Evolutionary conservation across 2,113 vertebrate species (phyloP), one percentile per base, ranked within the genome.

Genomic region (Bothrops jararaca): DNA sequence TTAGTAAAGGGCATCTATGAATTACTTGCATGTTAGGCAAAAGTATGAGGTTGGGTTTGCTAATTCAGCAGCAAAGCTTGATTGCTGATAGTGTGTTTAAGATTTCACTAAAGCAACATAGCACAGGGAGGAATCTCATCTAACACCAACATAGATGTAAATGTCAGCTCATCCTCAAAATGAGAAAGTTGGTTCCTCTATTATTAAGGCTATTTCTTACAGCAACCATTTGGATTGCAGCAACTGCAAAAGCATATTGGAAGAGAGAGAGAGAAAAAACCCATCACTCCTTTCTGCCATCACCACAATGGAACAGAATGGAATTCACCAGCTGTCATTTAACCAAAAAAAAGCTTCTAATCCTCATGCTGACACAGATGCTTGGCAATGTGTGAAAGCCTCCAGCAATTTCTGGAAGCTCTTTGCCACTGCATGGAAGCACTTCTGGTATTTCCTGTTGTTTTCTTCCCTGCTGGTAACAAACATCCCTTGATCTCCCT

Each of bases 401-500:
- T 88, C 86, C 20, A 29, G 86, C 86, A 88, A 18, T n/a, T 88
- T 34, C 50, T 53, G 11, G 13, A 48, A 8, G 10, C 12, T 86
- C 4, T 54, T 34, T 88, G n/a, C 87, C 18, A 54, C 48, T 2
- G 54, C 34, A 57, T 89, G 53, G 54, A 42, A 89, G 22, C 54
- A 57, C n/a, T 56, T 89, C 88, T 89, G 88, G 88, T 42, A 89
- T 89, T 89, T 89, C 88, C 88, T 89, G 88, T 89, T 23, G 88
- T 54, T 39, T 56, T 57, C n/a, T 42, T 20, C 10, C n/a, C 56
- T 15, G 53, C 39, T 34, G 23, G n/a, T 22, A 57, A 89, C 54
- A 57, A 89, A 2, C 11, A 42, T 10, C n/a, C 2, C 54, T 54
- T 88, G 13, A 22, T 34, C 50, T 87, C 24, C 45, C 12, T 13